Evolutionary conservation across 2,797 vertebrate species (phyloP), one percentile per base, ranked within the genome.

Genomic region (Botia kubotai): DNA sequence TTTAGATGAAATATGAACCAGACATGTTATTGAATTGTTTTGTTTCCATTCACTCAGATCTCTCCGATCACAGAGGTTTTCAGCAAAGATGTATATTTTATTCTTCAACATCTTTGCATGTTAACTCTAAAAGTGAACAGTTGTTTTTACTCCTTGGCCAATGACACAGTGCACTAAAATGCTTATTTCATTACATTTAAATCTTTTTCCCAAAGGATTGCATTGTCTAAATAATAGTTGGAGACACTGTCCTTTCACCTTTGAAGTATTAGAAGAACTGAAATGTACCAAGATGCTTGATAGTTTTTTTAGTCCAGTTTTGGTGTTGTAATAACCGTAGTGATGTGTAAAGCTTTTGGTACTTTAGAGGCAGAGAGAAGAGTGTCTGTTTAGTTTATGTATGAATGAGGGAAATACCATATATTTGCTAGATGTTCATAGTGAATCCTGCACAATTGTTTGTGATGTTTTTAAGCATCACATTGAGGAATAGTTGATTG

Each of bases 271-370:
- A 33, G 33, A 33, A 33, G 33, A 75, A 53, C 23, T 26, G 57
- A 65, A 60, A 70, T 70, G 23, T 62, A 77, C 63, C 72, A 21
- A 52, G 60, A 75, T 72, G 58, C 72, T 68, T 82, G 33, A 50
- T 60, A 71, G 66, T 70, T 79, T 43, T 46, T 67, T 83, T 67
- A 79, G 68, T 79, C 57, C 75, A 68, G 82, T 72, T 84, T 82
- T 86, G 79, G 55, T 78, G 72, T 79, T 83, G 48, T 72, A 73
- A 74, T 58, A 36, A 70, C 55, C 0, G 17, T 67, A 72, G 69
- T 43, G 48, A 62, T 75, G 71, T 83, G 68, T 75, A 55, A 78
- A 78, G 60, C 75, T 62, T 75, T 78, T 78, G 72, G 71, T 43
- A 26, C 48, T 62, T 43, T 48, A 76, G 79, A 16, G 53, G 65